Conservation (phyloP, 2,113 vertebrate genomes). For the Tupaia chinensis region DNA sequence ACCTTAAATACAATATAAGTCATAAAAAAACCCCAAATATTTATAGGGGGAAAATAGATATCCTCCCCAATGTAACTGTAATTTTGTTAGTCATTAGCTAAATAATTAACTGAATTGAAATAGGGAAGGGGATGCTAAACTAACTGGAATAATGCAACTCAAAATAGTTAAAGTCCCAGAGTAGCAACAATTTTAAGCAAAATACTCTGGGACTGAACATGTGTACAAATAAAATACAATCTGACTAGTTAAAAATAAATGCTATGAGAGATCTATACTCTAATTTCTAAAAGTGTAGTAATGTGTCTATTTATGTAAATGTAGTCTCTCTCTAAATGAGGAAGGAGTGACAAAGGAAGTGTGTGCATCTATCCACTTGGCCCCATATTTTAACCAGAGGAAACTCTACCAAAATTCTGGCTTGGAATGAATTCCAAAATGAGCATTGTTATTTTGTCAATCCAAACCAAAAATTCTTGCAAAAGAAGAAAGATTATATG, state of each 20-base stretch:
- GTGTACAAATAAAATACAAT: background rate
- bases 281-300: slow-evolving; percentile 8
- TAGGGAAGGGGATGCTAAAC: background rate
- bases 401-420: background rate
- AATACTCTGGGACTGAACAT: background rate
- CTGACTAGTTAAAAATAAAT: slow-evolving; percentile 10
- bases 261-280: background rate
- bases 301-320: background rate
- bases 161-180: background rate
- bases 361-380: background rate
- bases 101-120: slow-evolving; percentile 32
- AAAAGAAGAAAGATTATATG: slow-evolving; percentile 75
- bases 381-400: background rate
- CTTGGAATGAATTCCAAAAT: background rate
- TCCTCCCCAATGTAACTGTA: background rate
- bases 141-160: background rate
- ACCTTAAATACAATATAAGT: slow-evolving; percentile 24
- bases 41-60: background rate
- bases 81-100: background rate
- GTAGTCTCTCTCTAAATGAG: background rate
- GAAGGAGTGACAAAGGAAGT: background rate
- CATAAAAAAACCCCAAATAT: slow-evolving; percentile 26
- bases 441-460: slow-evolving; percentile 15
- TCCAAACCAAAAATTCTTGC: slow-evolving; percentile 41
- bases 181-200: background rate